Evolutionary conservation across 2,888 invertebrate species (phyloP), one percentile per base, ranked within the genome.

Genomic region (Synanthedon tipuliformis): DNA sequence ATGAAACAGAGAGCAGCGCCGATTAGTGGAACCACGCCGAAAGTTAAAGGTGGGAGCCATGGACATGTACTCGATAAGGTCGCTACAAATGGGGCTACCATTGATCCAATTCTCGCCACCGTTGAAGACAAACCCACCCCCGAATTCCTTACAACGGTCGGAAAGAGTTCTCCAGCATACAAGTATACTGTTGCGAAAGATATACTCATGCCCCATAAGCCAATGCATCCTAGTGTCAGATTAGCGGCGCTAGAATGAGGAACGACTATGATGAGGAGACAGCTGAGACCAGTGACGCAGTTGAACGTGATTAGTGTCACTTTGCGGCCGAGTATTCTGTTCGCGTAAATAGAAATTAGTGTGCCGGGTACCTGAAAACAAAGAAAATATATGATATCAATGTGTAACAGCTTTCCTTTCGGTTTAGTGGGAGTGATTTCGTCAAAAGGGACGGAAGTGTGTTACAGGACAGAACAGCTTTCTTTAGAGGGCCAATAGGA

Each of bases 91-190:
- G 96, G 96, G 0, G 96, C 95, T 3, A 92, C 63, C 89, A 96
- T 94, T 0, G 95, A 95, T 7, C 97, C 97, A 55, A 96, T 81
- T 64, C 96, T 89, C 0, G 96, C 96, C 56, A 93, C 90, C 85
- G 95, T 94, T 0, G 96, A 96, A 34, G 95, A 92, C 3, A 94
- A 86, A 0, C 97, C 97, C 54, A 97, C 92, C 0, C 95, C 96
- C 48, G 94, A 92, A 68, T 96, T 96, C 40, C 97, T 89, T 0
- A 96, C 92, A 2, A 95, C 93, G 0, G 97, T 97, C 0, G 97
- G 97, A 73, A 95, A 96, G 12, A 96, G 75, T 78, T 97, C 97
- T 0, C 95, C 95, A 0, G 94, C 93, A 74, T 94, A 97, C 13
- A 97, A 89, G 73, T 96, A 97, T 4, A 94, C 93, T 2, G 94